Evolutionary conservation across 2,888 invertebrate species (phyloP), one percentile per base, ranked within the genome.

Genomic region (Endotricha flammealis): DNA sequence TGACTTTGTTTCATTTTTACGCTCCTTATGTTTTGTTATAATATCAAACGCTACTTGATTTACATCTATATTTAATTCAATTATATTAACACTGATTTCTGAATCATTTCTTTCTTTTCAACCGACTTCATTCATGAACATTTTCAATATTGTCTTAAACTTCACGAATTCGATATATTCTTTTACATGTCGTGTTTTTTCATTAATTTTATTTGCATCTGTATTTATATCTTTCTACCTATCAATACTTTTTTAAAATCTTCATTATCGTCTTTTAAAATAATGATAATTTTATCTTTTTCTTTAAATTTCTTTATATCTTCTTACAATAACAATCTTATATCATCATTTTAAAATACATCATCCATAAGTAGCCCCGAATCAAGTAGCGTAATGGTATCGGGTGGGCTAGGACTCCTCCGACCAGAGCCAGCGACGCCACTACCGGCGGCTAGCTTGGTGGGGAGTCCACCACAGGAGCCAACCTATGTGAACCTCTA

Each of bases 401-500:
- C 83, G 12, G 83, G 80, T 45, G 78, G 83, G 44, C 59, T 86
- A 43, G 87, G 83, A 58, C 77, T 85, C 41, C 85, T 74, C 49
- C 73, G 87, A 60, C 82, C 89, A 63, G 90, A 88, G 83, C 86
- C 88, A 66, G 76, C 82, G 69, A 69, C 86, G 50, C 82, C 86
- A 44, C 77, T 86, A 57, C 80, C 81, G 44, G 68, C 73, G 38
- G 70, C 73, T 27, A 68, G 74, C 47, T 71, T 83, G 49, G 78
- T 80, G 43, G 87, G 90, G 54, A 89, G 90, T 73, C 90, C 91
- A 58, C 92, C 93, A 46, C 95, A 95, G 88, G 95, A 95, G 88
- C 95, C 95, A 59, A 95, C 96, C 64, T 96, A 96, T 90, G 96
- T 95, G 86, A 95, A 95, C 91, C 95, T 95, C 90, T 94, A 94